These are phyloP conservation scores for Temnopleurus reevesii DNA, from an alignment of 53 echinoderm and acorn worm species.

Conservation along the genomic window DNA sequence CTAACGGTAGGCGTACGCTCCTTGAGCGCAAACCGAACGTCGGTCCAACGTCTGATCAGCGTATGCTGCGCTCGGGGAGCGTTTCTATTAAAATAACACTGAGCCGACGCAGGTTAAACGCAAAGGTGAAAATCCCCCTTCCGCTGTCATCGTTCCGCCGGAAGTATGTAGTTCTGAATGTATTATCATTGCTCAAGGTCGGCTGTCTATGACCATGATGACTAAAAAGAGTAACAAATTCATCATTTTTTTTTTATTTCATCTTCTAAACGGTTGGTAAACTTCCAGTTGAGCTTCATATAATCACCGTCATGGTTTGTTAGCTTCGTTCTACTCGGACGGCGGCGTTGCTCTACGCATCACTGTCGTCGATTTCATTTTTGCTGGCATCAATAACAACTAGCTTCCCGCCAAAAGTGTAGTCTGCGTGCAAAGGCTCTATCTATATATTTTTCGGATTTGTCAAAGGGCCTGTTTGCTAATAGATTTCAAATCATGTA, in stretches of 20 bases:
- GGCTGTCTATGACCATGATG: neutral
- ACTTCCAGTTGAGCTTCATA: constrained; percentile 7
- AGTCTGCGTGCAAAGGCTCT: too few relatives aligned
- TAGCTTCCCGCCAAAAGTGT: neutral
- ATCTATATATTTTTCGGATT: too few relatives aligned
- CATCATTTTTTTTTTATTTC: neutral
- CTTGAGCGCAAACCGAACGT: too few relatives aligned
- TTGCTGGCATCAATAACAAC: neutral
- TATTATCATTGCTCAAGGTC: neutral
- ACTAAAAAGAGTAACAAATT: neutral
- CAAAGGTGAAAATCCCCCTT: too few relatives aligned
- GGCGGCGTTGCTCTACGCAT: neutral
- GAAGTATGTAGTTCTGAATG: neutral
- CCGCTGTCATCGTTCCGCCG: neutral
- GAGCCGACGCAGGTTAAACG: too few relatives aligned
- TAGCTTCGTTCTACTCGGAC: neutral
- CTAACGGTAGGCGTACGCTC: too few relatives aligned
- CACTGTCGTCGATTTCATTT: neutral
- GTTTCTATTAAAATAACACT: too few relatives aligned
- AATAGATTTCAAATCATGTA: too few relatives aligned
- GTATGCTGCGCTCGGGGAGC: too few relatives aligned
- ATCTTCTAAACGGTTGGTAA: neutral
- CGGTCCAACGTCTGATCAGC: too few relatives aligned
- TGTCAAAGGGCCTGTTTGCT: too few relatives aligned
- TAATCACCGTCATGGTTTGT: constrained; percentile 31